Base-by-base conservation (phyloP, 2,888 invertebrate species). In the Leuctra nigra region DNA sequence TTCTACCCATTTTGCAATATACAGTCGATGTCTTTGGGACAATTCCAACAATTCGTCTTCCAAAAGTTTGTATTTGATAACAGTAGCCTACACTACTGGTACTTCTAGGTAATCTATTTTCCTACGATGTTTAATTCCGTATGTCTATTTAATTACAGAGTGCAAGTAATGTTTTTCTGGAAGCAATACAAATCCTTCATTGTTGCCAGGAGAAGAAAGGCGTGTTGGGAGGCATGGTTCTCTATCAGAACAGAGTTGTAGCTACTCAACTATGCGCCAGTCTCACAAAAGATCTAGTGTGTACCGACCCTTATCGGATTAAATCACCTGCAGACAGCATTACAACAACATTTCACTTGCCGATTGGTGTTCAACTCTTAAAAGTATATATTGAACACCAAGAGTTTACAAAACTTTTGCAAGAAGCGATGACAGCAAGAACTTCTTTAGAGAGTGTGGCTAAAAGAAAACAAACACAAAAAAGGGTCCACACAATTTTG, bases 211-310 rank as follows among this genome's bases (percentile, higher is more conserved):
- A 84, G 68, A 83, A 82, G 54, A 80, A 79, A 63, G 86, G 88
- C 29, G 86, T 93, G 33, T 73, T 92, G 41, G 93, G 91, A 4
- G 95, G 95, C 54, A 81, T 86, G 53, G 78, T 95, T 56, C 78
- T 94, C 59, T 92, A 90, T 68, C 91, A 92, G 69, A 93, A 91
- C 70, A 91, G 91, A 73, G 86, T 91, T 64, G 82, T 91, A 48
- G 84, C 87, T 35, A 86, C 91, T 0, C 91, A 91, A 67, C 71
- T 91, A 4, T 82, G 82, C 36, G 78, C 84, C 3, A 80, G 80
- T 61, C 73, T 90, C 57, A 89, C 90, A 0, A 91, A 91, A 63
- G 83, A 84, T 68, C 74, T 92, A 6, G 83, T 90, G 13, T 80
- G 91, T 56, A 86, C 89, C 25, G 90, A 91, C 74, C 91, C 91